A percentile compares a stretch with the other conserved stretches of the same genome.
phyloP scores from a whole-genome alignment of 2,113 vertebrate species.

The Tricholaema leucomelas region DNA sequence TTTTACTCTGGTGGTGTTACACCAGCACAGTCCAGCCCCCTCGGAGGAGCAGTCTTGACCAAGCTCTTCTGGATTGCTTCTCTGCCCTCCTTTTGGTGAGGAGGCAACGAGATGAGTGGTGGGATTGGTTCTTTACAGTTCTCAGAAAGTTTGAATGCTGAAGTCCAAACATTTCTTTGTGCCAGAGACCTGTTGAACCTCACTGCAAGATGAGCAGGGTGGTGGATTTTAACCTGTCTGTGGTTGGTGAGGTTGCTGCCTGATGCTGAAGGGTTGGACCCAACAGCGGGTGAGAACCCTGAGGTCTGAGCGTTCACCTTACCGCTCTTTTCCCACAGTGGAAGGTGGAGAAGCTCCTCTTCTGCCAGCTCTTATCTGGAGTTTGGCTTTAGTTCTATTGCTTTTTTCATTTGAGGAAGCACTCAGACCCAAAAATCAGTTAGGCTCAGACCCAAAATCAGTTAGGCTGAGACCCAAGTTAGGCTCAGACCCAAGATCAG shows the following conservation, averaged over 20 bases:
- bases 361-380: background rate
- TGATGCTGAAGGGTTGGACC: background rate
- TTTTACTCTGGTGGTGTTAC: background rate
- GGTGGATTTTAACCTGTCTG: background rate
- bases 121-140: background rate
- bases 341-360: background rate
- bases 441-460: background rate
- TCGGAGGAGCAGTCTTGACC: background rate
- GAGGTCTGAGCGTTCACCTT: background rate
- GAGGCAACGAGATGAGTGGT: rapidly evolving
- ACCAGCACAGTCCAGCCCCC: background rate
- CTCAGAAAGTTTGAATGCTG: constrained; percentile 25
- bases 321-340: background rate
- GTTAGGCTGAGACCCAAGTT: no score
- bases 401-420: background rate
- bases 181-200: background rate
- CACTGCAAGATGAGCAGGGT: background rate
- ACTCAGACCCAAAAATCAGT: background rate
- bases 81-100: background rate
- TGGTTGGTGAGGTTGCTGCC: constrained; percentile 20
- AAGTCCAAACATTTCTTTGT: constrained; percentile 59
- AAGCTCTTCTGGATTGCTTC: background rate
- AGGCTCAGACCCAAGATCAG: background rate
- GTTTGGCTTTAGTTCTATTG: background rate
- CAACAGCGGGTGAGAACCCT: background rate